Base-by-base conservation (phyloP, 2,797 vertebrate genomes). In the Phylloscopus collybita region DNA sequence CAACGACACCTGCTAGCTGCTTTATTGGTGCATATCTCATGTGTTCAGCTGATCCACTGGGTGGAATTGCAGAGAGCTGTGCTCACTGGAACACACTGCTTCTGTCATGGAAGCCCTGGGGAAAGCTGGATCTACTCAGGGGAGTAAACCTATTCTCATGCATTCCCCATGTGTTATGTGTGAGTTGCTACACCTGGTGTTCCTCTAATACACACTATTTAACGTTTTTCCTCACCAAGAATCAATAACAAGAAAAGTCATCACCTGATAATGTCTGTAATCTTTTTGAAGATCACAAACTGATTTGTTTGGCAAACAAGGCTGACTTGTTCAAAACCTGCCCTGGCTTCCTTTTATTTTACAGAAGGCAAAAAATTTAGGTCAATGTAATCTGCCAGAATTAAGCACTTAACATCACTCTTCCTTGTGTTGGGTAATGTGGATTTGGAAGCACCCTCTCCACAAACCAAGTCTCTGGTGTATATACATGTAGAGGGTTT, bases 1-100 rank as follows among this genome's bases (percentile, higher is more conserved):
- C 81, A 93, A 86, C 1, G 11, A 92, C 89, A 96, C 92, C 92
- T 96, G 93, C 60, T 96, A 59, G 95, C 89, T 81, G 94, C 76
- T 95, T 94, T 86, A 88, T 95, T 95, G 89, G 84, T 88, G 90
- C 18, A 11, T 57, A 69, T 59, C 91, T 91, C 72, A 26, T 78
- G 27, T 61, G 34, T 72, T 95, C 51, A 49, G 45, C 64, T 73
- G 70, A 90, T 66, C 18, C 65, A 21, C 75, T 13, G 8, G 64
- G 50, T 62, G 76, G 74, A 92, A 95, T 72, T 76, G 18, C 40
- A 40, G 84, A 62, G 59, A 93, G 44, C 82, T 74, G 64, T 65
- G 61, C 64, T 6, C 38, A 7, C 78, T 49, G 67, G 73, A 76
- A 50, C 51, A 25, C 0, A 1, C 32, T 80, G 73, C 67, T 71